Evolutionary conservation across 37 sponge, comb jelly and placozoan genomes (phyloP).

Genomic region (Corticium candelabrum): DNA sequence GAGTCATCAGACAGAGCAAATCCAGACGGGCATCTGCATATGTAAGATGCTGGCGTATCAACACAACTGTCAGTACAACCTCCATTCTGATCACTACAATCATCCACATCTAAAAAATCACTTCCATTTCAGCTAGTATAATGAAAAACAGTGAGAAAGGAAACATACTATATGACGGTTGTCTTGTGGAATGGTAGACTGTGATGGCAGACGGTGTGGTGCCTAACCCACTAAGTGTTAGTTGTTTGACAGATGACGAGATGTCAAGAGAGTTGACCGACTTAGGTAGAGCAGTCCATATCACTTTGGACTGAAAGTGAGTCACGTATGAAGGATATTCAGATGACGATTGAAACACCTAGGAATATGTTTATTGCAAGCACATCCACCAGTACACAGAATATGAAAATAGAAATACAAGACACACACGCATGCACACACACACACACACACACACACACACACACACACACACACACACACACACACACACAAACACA

Average conservation of each 20-base stretch:
- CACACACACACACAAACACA: too few species aligned
- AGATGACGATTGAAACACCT: too few species aligned
- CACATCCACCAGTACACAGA: too few species aligned
- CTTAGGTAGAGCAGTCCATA: not conserved
- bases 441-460: constrained; percentile 7
- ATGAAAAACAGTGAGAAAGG: too few species aligned
- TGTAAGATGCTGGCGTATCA: not conserved
- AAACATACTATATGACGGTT: not conserved
- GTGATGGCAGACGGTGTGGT: not conserved
- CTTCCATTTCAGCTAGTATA: too few species aligned
- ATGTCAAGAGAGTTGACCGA: too few species aligned
- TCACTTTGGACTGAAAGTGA: not conserved
- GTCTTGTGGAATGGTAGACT: not conserved
- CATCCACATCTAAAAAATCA: not conserved
- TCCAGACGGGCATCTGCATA: not conserved
- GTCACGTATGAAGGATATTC: too few species aligned
- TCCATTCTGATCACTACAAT: not conserved
- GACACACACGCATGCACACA: not conserved
- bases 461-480: constrained; percentile 39
- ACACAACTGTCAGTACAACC: not conserved
- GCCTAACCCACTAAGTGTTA: not conserved
- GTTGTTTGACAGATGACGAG: not conserved
- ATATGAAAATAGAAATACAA: too few species aligned
- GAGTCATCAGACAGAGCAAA: not conserved
- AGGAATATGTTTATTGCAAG: too few species aligned